Evolutionary conservation across 2,888 invertebrate species (phyloP), one percentile per base, ranked within the genome.

Genomic region (Deroplatys truncata): DNA sequence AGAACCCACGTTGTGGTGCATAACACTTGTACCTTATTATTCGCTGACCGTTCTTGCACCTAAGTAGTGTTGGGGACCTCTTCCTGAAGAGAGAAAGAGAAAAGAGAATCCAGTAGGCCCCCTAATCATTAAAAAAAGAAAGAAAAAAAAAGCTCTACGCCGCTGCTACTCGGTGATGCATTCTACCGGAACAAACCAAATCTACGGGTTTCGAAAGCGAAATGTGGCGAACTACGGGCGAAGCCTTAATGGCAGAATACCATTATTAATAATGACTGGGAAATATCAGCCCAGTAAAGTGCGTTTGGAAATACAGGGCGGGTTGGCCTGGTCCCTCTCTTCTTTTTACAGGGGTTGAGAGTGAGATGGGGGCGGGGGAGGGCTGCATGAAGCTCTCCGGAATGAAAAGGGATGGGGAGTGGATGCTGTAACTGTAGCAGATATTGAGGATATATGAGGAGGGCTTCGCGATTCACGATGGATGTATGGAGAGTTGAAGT

Each of bases 221-320:
- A 89, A 89, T 89, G 89, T 87, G 91, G 91, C 90, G 85, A 90
- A 88, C 90, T 91, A 90, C 90, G 82, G 82, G 83, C 89, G 43
- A 28, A 88, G 88, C 85, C 90, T 91, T 92, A 92, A 92, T 92
- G 92, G 92, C 91, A 91, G 92, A 91, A 91, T 91, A 91, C 92
- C 92, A 92, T 92, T 92, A 92, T 92, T 92, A 92, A 92, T 92
- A 92, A 92, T 92, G 92, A 91, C 91, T 91, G 91, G 89, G 91
- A 91, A 91, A 91, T 91, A 91, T 91, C 91, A 84, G 88, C 29
- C 28, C 31, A 84, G 87, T 88, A 89, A 88, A 88, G 89, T 89
- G 88, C 89, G 89, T 88, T 89, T 88, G 89, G 84, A 89, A 89
- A 89, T 89, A 89, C 86, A 89, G 87, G 82, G 83, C 82, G 83